Evolutionary conservation across 2,888 invertebrate genomes (phyloP).

Genomic region (Cepaea hortensis): DNA sequence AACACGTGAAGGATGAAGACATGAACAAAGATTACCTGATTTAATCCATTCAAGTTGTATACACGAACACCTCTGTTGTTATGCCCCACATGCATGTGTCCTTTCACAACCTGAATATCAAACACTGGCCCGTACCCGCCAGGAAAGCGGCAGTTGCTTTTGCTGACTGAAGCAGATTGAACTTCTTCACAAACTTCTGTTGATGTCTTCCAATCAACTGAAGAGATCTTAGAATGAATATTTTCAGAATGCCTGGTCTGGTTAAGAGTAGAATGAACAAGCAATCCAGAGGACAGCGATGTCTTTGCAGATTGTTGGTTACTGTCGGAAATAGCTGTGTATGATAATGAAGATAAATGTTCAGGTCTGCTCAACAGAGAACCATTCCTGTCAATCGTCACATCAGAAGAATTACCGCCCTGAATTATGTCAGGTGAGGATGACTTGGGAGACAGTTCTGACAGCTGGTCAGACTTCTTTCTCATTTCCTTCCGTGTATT

Average conservation of each 20-base stretch:
- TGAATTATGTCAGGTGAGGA: background rate
- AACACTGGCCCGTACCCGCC: conserved; percentile 12
- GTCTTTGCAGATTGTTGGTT: background rate
- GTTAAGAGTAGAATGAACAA: background rate
- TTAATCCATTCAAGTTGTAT: conserved; percentile 9
- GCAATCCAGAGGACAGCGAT: background rate
- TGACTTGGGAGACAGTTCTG: background rate
- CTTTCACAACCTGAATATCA: conserved; percentile 24
- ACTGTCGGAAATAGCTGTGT: background rate
- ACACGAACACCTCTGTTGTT: conserved; percentile 20
- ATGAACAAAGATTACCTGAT: background rate
- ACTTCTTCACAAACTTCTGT: background rate
- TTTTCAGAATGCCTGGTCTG: background rate
- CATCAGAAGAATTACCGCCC: background rate
- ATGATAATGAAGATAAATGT: background rate
- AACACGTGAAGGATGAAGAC: background rate
- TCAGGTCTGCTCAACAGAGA: background rate
- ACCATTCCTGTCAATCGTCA: background rate
- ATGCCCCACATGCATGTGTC: conserved; percentile 28
- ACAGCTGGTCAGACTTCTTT: conserved; percentile 32
- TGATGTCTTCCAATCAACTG: background rate
- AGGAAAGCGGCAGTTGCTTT: background rate
- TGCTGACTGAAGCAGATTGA: background rate
- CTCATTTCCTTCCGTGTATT: conserved; percentile 35
- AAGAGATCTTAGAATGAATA: background rate